Evolutionary conservation across 2,888 invertebrate genomes (phyloP).

Genomic region (Acleris cristana): DNA sequence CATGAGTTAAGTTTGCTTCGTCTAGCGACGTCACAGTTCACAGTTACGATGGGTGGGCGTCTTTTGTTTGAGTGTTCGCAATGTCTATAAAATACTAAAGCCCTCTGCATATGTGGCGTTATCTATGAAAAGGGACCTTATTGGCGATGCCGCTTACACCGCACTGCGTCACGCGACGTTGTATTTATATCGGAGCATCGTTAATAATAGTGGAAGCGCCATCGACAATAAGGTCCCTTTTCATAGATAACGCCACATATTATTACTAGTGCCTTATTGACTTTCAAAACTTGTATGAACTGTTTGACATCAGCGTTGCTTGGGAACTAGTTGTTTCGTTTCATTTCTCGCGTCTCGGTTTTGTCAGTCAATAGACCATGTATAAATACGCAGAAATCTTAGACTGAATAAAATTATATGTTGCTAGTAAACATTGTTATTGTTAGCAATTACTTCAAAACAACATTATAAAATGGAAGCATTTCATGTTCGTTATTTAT

Average conservation of each 20-base stretch:
- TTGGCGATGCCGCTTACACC: no score
- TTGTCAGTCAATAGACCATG: slow-evolving; percentile 69
- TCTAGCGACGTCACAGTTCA: slow-evolving; percentile 53
- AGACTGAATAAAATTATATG: slow-evolving; percentile 72
- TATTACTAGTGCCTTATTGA: slow-evolving; percentile 74
- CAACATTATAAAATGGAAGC: slow-evolving; percentile 74
- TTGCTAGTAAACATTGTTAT: slow-evolving; percentile 70
- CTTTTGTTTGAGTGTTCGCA: slow-evolving; percentile 55
- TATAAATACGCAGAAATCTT: slow-evolving; percentile 67
- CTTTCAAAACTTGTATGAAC: slow-evolving; percentile 62
- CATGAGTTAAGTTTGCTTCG: slow-evolving; percentile 61
- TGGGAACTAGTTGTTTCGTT: slow-evolving; percentile 39
- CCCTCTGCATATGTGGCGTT: no score
- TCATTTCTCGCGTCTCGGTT: slow-evolving; percentile 45
- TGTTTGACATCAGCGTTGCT: slow-evolving; percentile 31
- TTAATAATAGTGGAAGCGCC: no score
- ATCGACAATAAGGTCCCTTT: no score
- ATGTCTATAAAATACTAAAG: slow-evolving; percentile 64
- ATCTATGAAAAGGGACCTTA: no score
- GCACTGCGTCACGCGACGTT: no score
- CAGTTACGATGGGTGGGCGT: slow-evolving; percentile 59
- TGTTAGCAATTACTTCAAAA: slow-evolving; percentile 71
- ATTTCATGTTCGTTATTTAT: slow-evolving; percentile 84
- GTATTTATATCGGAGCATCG: no score
- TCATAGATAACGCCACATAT: no score